Conservation (phyloP, 1,140 invertebrate genomes). For the Monomorium pharaonis region DNA sequence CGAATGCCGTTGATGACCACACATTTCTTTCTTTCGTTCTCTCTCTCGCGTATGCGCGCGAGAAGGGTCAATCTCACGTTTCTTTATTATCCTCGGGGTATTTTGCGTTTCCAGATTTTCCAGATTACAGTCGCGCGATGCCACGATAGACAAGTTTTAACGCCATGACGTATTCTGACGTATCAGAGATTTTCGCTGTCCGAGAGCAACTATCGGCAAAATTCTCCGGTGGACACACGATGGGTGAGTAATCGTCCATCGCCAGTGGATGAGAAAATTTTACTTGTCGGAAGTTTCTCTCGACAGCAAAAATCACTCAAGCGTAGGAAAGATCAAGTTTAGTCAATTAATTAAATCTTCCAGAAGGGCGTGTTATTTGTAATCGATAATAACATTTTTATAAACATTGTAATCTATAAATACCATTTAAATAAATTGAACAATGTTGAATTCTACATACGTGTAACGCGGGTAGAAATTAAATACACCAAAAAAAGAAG, state of each 20-base stretch:
- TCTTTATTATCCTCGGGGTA: constrained; percentile 13
- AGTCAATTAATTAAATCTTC: neutral
- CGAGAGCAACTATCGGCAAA: neutral
- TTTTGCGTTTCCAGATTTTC: constrained; percentile 16
- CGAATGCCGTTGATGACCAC: constrained; percentile 19
- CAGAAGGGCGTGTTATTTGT: neutral
- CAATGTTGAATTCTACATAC: neutral
- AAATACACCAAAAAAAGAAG: no score
- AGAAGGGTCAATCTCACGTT: neutral
- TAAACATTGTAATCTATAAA: neutral
- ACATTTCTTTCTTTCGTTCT: constrained; percentile 9
- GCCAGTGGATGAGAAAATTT: neutral
- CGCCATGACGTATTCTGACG: neutral
- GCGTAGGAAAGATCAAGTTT: neutral
- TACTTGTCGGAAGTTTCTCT: neutral
- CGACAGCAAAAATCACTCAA: neutral
- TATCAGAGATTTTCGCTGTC: neutral
- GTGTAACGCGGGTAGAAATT: no score
- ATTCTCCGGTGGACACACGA: neutral
- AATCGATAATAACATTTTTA: neutral
- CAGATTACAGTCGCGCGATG: neutral
- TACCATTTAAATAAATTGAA: neutral
- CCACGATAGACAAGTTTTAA: neutral
- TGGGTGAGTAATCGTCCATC: neutral
- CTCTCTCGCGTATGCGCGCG: neutral